These are phyloP conservation scores for Hippopotamyrus pictus DNA, from an alignment of 2,797 vertebrate genomes.

Conservation along the genomic window DNA sequence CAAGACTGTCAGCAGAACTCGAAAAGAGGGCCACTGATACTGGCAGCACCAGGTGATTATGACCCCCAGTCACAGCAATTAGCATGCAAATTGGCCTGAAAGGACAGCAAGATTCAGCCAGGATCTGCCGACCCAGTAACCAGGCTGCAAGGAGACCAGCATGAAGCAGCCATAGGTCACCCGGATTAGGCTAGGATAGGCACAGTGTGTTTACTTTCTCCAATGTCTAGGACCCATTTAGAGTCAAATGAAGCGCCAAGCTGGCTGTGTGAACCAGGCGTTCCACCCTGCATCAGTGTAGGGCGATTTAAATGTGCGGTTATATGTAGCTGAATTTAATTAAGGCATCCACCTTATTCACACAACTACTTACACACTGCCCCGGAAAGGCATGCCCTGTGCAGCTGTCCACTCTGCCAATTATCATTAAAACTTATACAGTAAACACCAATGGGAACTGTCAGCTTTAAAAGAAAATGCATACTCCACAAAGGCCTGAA, in stretches of 20 bases:
- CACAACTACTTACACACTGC: neutral
- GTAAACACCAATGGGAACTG: neutral
- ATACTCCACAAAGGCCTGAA: neutral
- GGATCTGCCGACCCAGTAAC: slow-evolving; percentile 48
- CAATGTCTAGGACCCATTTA: slow-evolving; percentile 49
- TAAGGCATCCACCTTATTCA: neutral
- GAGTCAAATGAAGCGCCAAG: slow-evolving; percentile 52
- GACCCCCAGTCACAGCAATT: slow-evolving; percentile 54
- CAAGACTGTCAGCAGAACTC: slow-evolving; percentile 55
- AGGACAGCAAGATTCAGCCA: slow-evolving; percentile 50
- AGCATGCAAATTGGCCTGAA: slow-evolving; percentile 66
- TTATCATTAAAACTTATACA: slow-evolving; percentile 5
- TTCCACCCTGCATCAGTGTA: neutral
- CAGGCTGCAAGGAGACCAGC: slow-evolving; percentile 42
- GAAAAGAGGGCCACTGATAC: slow-evolving; percentile 49
- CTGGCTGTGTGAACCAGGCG: slow-evolving; percentile 18
- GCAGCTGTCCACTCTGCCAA: neutral
- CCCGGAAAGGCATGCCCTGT: neutral
- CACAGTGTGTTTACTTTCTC: slow-evolving; percentile 33
- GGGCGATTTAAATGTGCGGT: neutral
- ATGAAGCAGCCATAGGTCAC: slow-evolving; percentile 51
- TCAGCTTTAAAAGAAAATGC: slow-evolving; percentile 3
- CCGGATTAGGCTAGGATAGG: slow-evolving; percentile 44
- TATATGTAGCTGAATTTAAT: slow-evolving; percentile 3
- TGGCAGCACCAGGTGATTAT: slow-evolving; percentile 60